Percentiles rank a stretch among this genome's conserved stretches.
These are phyloP conservation scores for Alouatta palliata DNA, from an alignment of 2,113 vertebrate genomes.

Conservation along the genomic window DNA sequence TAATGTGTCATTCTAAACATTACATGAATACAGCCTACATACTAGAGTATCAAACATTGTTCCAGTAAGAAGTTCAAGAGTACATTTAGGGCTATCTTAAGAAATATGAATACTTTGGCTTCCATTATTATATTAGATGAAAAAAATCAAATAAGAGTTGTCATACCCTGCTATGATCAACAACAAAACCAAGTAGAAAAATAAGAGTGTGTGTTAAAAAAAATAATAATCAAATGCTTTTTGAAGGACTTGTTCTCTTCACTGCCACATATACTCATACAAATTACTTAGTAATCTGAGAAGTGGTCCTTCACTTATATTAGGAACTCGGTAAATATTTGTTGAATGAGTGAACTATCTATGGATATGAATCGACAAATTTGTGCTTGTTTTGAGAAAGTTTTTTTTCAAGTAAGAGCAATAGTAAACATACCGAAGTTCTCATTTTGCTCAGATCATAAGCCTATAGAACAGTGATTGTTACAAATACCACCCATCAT, in stretches of 20 bases:
- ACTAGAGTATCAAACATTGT: constrained; percentile 64
- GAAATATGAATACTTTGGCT: constrained; percentile 65
- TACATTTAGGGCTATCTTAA: constrained; percentile 53
- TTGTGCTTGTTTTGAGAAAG: constrained; percentile 57
- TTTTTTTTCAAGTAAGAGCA: constrained; percentile 69
- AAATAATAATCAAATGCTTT: constrained; percentile 32
- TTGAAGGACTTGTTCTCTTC: not conserved
- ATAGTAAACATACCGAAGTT: constrained; percentile 58
- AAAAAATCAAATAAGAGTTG: constrained; percentile 50
- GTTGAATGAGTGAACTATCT: constrained; percentile 1
- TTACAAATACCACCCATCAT: not conserved
- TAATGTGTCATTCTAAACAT: constrained; percentile 57
- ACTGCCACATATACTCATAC: not conserved
- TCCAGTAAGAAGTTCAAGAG: constrained; percentile 64
- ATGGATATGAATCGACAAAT: constrained; percentile 8
- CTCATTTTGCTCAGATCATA: constrained; percentile 31
- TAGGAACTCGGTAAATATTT: constrained; percentile 39
- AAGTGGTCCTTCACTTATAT: constrained; percentile 34
- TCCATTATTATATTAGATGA: constrained; percentile 60
- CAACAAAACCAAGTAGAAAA: constrained; percentile 71
- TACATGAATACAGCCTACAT: constrained; percentile 56
- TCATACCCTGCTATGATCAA: constrained; percentile 45
- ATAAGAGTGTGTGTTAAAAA: constrained; percentile 38
- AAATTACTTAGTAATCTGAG: constrained; percentile 25
- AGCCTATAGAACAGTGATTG: not conserved